These are phyloP conservation scores for Hippocampus comes DNA, from an alignment of 2,113 vertebrate species.

Conservation along the genomic window DNA sequence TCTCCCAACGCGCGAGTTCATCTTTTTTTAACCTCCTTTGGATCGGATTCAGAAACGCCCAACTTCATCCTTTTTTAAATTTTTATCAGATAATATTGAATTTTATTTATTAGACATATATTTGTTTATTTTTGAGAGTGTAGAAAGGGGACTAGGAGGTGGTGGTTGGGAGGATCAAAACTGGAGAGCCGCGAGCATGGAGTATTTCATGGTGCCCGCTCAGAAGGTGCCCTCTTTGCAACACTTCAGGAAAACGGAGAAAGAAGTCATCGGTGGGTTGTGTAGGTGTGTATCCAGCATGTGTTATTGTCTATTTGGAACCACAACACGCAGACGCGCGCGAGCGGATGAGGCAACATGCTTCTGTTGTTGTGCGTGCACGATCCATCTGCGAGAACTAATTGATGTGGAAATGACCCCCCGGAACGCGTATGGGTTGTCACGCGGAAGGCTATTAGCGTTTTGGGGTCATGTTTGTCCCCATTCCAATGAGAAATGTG, in stretches of 20 bases:
- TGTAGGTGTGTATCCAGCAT: constrained; percentile 84
- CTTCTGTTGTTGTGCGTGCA: constrained; percentile 73
- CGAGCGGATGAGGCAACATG: constrained; percentile 56
- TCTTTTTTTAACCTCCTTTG: constrained; percentile 19
- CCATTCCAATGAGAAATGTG: constrained; percentile 68
- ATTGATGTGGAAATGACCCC: constrained; percentile 5
- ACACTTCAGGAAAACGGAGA: constrained; percentile 97
- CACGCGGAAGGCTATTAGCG: no score
- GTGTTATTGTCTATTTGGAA: constrained; percentile 36
- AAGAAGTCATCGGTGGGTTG: constrained; percentile 94
- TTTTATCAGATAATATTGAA: constrained; percentile 24
- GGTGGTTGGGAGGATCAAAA: constrained; percentile 51
- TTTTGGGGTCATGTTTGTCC: constrained; percentile 23
- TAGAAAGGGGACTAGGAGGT: not conserved
- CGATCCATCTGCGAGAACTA: constrained; percentile 50
- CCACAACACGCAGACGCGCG: not conserved
- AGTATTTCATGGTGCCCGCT: constrained; percentile 97
- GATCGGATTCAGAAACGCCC: constrained; percentile 15
- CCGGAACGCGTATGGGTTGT: not conserved
- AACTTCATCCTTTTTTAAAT: constrained; percentile 32
- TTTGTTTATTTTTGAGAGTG: not conserved
- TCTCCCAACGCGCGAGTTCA: constrained; percentile 37
- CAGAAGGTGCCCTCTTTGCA: constrained; percentile 94
- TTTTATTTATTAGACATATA: not conserved
- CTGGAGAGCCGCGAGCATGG: constrained; percentile 82